A percentile compares a stretch with the other conserved stretches of the same genome.
phyloP scores from a whole-genome alignment of 2,888 invertebrate genomes.

The Caenorhabditis panamensis region DNA sequence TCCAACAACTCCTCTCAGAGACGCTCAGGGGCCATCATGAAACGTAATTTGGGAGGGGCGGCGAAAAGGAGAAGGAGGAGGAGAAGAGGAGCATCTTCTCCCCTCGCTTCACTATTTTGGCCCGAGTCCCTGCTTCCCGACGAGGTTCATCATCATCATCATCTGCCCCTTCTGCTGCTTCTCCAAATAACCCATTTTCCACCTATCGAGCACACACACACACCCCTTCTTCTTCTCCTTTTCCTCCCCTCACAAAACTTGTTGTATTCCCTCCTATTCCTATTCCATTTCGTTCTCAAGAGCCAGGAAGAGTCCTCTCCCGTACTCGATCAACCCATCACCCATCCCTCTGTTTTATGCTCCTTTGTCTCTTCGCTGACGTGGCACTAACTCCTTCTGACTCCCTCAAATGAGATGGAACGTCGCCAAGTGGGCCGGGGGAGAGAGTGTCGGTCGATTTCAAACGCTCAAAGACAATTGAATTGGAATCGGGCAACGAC shows the following conservation, averaged over 20 bases:
- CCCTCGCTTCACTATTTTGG: slow-evolving; percentile 30
- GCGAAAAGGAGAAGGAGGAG: slow-evolving; percentile 19
- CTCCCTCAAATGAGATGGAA: too few species aligned
- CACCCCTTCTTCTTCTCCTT: slow-evolving; percentile 24
- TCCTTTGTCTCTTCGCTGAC: slow-evolving; percentile 17
- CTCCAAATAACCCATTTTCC: slow-evolving; percentile 57
- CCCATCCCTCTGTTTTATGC: slow-evolving; percentile 8
- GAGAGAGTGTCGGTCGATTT: slow-evolving; percentile 36
- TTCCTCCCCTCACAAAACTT: slow-evolving; percentile 17
- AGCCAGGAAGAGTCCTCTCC: too few species aligned
- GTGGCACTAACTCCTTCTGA: slow-evolving; percentile 1
- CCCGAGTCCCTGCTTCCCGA: slow-evolving; percentile 26
- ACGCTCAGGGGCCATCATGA: slow-evolving; percentile 47
- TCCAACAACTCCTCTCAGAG: slow-evolving; percentile 22
- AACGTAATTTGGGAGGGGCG: slow-evolving; percentile 53
- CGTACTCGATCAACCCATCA: slow-evolving; percentile 41
- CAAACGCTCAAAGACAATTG: slow-evolving; percentile 58
- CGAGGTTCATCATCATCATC: slow-evolving; percentile 58
- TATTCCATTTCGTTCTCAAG: slow-evolving; percentile 41
- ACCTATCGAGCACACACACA: slow-evolving; percentile 47
- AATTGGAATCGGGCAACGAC: slow-evolving; percentile 22
- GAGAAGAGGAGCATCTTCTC: slow-evolving; percentile 35
- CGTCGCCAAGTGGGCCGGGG: too few species aligned
- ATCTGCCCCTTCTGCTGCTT: slow-evolving; percentile 43
- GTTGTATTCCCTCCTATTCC: too few species aligned